Evolutionary conservation across 2,797 vertebrate genomes (phyloP), one percentile per base, ranked within the genome.

Genomic region (Rhinogobio ventralis): DNA sequence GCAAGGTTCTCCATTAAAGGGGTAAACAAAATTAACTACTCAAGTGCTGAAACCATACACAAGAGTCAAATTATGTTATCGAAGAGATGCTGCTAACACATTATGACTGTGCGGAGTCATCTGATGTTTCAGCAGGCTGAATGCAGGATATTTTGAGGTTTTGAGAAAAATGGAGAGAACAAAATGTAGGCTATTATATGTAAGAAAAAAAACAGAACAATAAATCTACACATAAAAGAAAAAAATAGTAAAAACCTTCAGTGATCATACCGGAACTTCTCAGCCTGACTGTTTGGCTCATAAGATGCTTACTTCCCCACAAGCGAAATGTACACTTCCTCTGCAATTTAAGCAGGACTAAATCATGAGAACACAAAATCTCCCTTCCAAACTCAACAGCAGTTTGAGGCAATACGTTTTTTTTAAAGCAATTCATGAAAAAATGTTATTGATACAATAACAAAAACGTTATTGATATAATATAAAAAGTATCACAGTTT

Each of bases 11-110:
- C 86, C 14, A 89, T 86, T 76, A 85, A 53, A 74, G 81, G 55
- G 81, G 77, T 86, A 82, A 87, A 88, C 84, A 88, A 83, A 89
- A 88, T 86, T 72, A 86, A 83, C 72, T 49, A 85, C 79, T 85
- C 83, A 78, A 83, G 66, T 74, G 67, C 55, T 64, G 66, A 67
- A 88, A 85, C 62, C 86, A 79, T 23, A 72, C 28, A 36, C 75
- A 85, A 74, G 75, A 77, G 60, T 66, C 20, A 80, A 76, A 89
- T 87, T 86, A 82, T 67, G 62, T 39, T 79, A 84, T 64, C 23
- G 73, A 71, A 86, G 68, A 87, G 51, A 62, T 19, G 62, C 36
- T 20, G 69, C 49, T 13, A 69, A 51, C 73, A 60, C 69, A 82
- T 78, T 84, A 72, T 49, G 79, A 53, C 57, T 7, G n/a, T 9